Evolutionary conservation across 2,113 vertebrate genomes (phyloP), one percentile per base, ranked within the genome.

Genomic region (Laterallus jamaicensis): DNA sequence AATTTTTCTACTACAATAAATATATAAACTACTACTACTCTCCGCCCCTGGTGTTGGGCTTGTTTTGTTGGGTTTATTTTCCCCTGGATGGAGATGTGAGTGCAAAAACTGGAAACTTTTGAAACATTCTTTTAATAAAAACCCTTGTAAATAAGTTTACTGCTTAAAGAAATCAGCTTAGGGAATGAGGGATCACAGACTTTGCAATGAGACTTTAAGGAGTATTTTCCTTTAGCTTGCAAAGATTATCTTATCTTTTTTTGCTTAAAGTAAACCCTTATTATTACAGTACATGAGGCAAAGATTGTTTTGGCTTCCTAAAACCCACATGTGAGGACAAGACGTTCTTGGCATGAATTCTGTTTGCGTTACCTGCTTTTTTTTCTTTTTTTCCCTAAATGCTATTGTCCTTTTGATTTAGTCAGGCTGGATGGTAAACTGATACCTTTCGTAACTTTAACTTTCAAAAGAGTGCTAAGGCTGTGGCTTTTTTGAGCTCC

Each of bases 221-320:
- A 68, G 6, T 50, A 29, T 4, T 64, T 95, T 52, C 28, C 70
- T 86, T 87, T n/a, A 78, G 29, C 50, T 83, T 26, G 24, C 40
- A 71, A 60, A 68, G 14, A 56, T 91, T 79, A 60, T 88, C 49
- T 88, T 88, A 56, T n/a, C 58, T 91, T 56, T 14, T 58, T 93
- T 92, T 90, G 32, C 54, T 84, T 87, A 50, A 79, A 88, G 25
- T 90, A 90, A 93, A 88, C 77, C 37, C 39, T 81, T 82, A 49
- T 66, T 80, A 68, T 85, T 94, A 55, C 12, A 59, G 31, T 52
- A 60, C 4, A 6, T 42, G 14, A 81, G 24, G 44, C 55, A 82
- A 87, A 90, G 3, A 58, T 50, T 91, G 9, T 54, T 85, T 89
- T 85, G 32, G 49, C 12, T 82, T 78, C 37, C 63, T 88, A 74